Conservation (phyloP, 2,797 vertebrate genomes). For the Paguma larvata region DNA sequence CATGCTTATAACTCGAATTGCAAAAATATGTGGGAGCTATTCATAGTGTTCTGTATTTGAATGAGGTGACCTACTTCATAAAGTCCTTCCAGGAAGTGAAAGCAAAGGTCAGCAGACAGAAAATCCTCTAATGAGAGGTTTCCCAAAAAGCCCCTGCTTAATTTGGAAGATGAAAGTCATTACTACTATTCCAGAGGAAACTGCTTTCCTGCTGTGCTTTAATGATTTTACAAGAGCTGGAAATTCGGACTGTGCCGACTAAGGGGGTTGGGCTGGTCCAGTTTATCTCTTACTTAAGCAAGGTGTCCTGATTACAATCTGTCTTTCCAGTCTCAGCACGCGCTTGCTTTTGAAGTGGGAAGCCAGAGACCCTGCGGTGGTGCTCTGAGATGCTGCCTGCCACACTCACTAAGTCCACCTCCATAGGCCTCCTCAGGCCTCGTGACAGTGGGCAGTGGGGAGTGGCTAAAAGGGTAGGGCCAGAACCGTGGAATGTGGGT, state of each 20-base stretch:
- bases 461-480: not conserved
- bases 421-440: not conserved
- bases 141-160: slow-evolving; percentile 44
- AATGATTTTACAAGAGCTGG: slow-evolving; percentile 64
- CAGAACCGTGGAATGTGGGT: not conserved
- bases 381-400: not conserved
- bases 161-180: slow-evolving; percentile 54
- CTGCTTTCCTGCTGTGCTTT: slow-evolving; percentile 51
- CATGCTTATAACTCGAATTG: slow-evolving; percentile 17
- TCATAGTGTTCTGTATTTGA: not conserved
- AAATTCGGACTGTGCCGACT: slow-evolving; percentile 24
- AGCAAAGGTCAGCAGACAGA: slow-evolving; percentile 65
- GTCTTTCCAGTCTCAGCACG: not conserved
- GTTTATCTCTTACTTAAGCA: slow-evolving; percentile 41
- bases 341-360: slow-evolving; percentile 42
- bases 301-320: not conserved
- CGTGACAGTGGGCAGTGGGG: not conserved
- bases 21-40: slow-evolving; percentile 10
- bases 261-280: not conserved
- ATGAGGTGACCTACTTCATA: slow-evolving; percentile 63
- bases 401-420: not conserved
- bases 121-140: slow-evolving; percentile 70
- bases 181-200: not conserved
- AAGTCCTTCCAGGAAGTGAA: slow-evolving; percentile 63
- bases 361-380: not conserved